These are phyloP conservation scores for Bradysia coprophila DNA, from an alignment of 1,140 invertebrate species.

Conservation along the genomic window DNA sequence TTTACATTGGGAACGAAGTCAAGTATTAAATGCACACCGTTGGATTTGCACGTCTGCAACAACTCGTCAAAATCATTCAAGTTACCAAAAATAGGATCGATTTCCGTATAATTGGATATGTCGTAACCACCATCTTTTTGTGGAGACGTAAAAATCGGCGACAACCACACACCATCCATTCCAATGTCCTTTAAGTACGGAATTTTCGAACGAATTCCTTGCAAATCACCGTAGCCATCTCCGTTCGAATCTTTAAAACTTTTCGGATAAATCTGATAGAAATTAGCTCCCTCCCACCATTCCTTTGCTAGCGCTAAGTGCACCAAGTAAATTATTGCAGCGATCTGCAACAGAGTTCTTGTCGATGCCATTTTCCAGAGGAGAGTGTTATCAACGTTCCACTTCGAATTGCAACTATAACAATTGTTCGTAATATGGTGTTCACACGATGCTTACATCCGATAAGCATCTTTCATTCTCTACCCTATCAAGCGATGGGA, in stretches of 20 bases:
- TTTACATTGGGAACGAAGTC: slow-evolving; percentile 61
- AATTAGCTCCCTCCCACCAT: slow-evolving; percentile 41
- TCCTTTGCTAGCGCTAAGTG: slow-evolving; percentile 14
- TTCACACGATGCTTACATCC: no score
- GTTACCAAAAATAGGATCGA: slow-evolving; percentile 46
- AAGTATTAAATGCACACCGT: slow-evolving; percentile 29
- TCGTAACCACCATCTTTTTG: slow-evolving; percentile 48
- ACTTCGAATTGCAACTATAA: no score
- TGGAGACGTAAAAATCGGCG: slow-evolving; percentile 40
- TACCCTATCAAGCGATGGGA: no score
- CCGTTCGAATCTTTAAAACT: slow-evolving; percentile 46
- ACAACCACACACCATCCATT: slow-evolving; percentile 38
- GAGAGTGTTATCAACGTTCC: no score
- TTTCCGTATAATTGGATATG: slow-evolving; percentile 43
- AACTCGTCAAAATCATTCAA: slow-evolving; percentile 44
- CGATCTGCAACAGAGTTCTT: no score
- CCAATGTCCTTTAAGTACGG: slow-evolving; percentile 25
- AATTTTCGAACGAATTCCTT: slow-evolving; percentile 23
- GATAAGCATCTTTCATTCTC: no score
- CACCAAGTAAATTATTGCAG: no score
- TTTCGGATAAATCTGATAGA: slow-evolving; percentile 46
- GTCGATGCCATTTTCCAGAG: no score
- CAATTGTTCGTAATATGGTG: no score
- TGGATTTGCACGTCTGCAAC: slow-evolving; percentile 27
- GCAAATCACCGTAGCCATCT: slow-evolving; percentile 27